Base-by-base conservation (phyloP, 1,140 invertebrate genomes). In the Apocrypta bakeri region DNA sequence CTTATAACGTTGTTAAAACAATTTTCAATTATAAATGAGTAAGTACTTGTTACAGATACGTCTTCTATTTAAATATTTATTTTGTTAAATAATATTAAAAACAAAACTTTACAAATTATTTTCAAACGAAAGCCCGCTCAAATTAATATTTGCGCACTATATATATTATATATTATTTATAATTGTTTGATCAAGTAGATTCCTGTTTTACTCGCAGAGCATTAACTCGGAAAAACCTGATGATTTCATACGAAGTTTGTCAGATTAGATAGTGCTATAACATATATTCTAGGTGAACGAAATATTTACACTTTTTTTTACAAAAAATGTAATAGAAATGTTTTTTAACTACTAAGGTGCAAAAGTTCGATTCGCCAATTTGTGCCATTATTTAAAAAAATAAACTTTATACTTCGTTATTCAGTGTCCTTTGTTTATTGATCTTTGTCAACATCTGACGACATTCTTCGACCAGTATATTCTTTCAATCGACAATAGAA, bases 11-110 rank as follows among this genome's bases (percentile, higher is more conserved):
- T 17, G 25, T 76, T 1, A 76, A 66, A 72, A 40, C 33, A 33
- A 17, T 76, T 7, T 84, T 79, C 64, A 29, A 69, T 79, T 73
- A 79, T 33, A n/a, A n/a, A 4, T 56, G 48, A n/a, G n/a, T 21
- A 56, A n/a, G 48, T 56, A 21, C 24, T n/a, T 37, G 7, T 74
- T 24, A 11, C 56, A 37, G 11, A 68, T 37, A 37, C 33, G 37
- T 76, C 9, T 1, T 74, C 29, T 72, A 63, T 3, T 48, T 25
- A 71, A 48, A 71, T 69, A 21, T 79, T 42, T 29, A 56, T 71
- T 40, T 37, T 78, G 21, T 48, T 17, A 14, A 9, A 31, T 29
- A 14, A 79, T 31, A n/a, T 25, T 1, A 69, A 79, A 56, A 56
- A 21, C 21, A 17, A 56, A 56, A 56, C 4, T 1, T 56, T 56